Evolutionary conservation across 2,888 invertebrate genomes (phyloP).

Genomic region (Brachyopa scutellaris): DNA sequence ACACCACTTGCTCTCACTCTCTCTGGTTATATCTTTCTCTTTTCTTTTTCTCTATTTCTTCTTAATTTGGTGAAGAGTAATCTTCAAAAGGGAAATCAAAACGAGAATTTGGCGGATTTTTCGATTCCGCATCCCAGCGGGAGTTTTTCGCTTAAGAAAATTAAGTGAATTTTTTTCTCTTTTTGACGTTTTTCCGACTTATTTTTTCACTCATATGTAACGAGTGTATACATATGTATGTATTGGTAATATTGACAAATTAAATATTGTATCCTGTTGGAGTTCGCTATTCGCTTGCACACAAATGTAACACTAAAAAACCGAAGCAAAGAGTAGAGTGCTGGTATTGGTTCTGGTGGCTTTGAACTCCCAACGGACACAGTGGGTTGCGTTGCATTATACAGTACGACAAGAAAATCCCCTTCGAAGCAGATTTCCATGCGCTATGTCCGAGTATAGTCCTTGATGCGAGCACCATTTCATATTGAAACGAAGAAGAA

Average conservation of each 20-base stretch:
- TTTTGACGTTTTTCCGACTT: constrained; percentile 1
- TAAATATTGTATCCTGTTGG: constrained; percentile 1
- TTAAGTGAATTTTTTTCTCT: constrained; percentile 30
- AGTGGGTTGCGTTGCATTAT: neutral
- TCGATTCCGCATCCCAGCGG: neutral
- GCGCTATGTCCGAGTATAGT: neutral
- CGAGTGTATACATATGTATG: too few species aligned
- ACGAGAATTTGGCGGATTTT: neutral
- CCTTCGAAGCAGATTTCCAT: constrained; percentile 20
- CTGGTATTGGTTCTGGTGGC: too few species aligned
- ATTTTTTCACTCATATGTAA: too few species aligned
- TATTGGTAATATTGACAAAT: constrained; percentile 33
- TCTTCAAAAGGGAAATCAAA: constrained; percentile 22
- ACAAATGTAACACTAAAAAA: neutral
- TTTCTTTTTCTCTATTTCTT: constrained; percentile 24
- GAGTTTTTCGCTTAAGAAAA: constrained; percentile 32
- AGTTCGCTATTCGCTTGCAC: neutral
- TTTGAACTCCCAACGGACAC: neutral
- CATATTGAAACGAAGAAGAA: neutral
- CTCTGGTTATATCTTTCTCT: too few species aligned
- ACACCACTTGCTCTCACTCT: too few species aligned
- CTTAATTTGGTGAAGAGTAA: constrained; percentile 36
- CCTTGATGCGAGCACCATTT: neutral
- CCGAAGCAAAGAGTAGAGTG: neutral
- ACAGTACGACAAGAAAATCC: constrained; percentile 16